Evolutionary conservation across 2,888 invertebrate genomes (phyloP), one percentile per base, ranked within the genome.

Genomic region (Mactromeris polynyma): DNA sequence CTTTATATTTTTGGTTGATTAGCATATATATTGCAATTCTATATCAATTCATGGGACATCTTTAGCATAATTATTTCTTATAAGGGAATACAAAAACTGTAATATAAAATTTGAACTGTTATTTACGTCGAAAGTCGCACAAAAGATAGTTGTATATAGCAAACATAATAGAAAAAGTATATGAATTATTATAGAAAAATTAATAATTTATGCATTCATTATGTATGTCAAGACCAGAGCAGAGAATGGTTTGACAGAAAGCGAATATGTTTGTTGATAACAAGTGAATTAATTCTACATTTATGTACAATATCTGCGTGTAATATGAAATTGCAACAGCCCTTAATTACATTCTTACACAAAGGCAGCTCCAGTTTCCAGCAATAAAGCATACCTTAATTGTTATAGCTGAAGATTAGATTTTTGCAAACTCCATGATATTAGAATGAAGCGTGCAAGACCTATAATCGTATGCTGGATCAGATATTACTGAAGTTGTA

Each of bases 241-340:
- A 73, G 0, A 36, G 73, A 73, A 73, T 36, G 17, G 36, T 33
- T 33, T 17, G 33, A 73, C 73, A 36, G 73, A 73, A 33, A 36
- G 58, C 3, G 33, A 73, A 73, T 36, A 31, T 33, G 73, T 36
- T 0, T 11, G 33, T 73, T 33, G 33, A 73, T 73, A 73, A 73
- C 36, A 36, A 73, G 17, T 73, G 73, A 73, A 73, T 73, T 73
- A 73, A 73, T 33, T 73, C 36, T 11, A 33, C 73, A 33, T 73
- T 73, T 73, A 36, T 36, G 31, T 17, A 73, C 17, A 3, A 19
- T 33, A 73, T 73, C 73, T 33, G 17, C 17, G 14, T 73, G 73
- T 73, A 73, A 73, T 73, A 73, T 73, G 73, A 73, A 73, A 73
- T 73, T 73, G 33, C 73, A 33, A 73, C 73, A 73, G 26, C 73